Evolutionary conservation across 2,888 invertebrate genomes (phyloP).

Genomic region (Aplocera efformata): DNA sequence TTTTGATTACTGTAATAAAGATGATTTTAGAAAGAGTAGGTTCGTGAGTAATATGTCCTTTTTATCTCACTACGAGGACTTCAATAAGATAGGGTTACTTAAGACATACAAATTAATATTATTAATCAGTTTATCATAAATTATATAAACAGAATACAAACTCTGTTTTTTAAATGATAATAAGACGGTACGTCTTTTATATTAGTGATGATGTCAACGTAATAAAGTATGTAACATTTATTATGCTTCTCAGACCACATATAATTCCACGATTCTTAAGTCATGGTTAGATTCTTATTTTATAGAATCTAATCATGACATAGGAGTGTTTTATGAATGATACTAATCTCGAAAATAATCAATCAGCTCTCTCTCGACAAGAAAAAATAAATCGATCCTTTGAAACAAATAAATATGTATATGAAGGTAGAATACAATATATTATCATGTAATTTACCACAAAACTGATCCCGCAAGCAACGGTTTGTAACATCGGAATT

Average conservation of each 20-base stretch:
- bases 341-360: no score
- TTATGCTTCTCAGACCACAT: constrained; percentile 38
- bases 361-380: no score
- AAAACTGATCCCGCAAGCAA: no score
- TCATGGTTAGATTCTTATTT: constrained; percentile 6
- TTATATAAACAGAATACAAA: constrained; percentile 20
- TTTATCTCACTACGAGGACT: constrained; percentile 15
- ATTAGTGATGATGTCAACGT: constrained; percentile 57
- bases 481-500: constrained; percentile 39
- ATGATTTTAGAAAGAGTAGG: constrained; percentile 18
- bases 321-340: no score
- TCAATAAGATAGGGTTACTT: constrained; percentile 1
- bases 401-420: no score
- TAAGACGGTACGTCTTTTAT: constrained; percentile 24
- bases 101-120: no score
- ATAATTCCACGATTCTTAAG: constrained; percentile 22
- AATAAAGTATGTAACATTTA: constrained; percentile 37
- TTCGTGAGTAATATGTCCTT: neutral
- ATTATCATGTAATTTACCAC: no score
- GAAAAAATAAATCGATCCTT: no score
- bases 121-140: no score
- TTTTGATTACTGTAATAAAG: neutral
- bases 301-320: no score
- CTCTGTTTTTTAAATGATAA: constrained; percentile 32
- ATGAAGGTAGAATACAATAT: no score